A percentile compares a stretch with the other conserved stretches of the same genome.
Conservation (phyloP, 2,888 invertebrate species). For the Cephus pulcher region DNA sequence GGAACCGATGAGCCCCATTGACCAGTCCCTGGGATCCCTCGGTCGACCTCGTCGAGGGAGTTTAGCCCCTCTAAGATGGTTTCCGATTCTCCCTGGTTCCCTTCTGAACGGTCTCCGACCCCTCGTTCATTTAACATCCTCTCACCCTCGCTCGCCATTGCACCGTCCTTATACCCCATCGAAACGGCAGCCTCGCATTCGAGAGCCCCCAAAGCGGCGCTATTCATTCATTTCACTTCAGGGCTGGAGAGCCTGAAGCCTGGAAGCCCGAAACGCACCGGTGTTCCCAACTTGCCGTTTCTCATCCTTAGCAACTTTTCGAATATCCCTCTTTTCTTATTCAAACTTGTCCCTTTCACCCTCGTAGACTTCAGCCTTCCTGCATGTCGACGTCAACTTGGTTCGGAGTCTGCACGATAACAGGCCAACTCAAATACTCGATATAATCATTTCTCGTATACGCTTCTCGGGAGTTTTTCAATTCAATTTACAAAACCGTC, state of each 20-base stretch:
- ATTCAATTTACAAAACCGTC: background rate
- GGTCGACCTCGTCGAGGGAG: background rate
- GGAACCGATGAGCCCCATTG: conserved; percentile 28
- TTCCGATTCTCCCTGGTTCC: conserved; percentile 7
- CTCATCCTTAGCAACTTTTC: background rate
- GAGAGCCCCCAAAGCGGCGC: background rate
- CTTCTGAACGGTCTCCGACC: conserved; percentile 1
- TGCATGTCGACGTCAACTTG: background rate
- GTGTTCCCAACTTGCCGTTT: background rate
- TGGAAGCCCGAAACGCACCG: background rate
- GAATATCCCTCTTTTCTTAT: background rate
- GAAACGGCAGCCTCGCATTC: conserved; percentile 6
- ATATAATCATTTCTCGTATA: background rate
- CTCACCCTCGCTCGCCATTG: conserved; percentile 3
- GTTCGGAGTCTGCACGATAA: background rate
- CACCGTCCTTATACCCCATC: conserved; percentile 2
- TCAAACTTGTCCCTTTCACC: background rate
- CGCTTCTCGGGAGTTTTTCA: background rate
- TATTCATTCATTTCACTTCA: conserved; percentile 1
- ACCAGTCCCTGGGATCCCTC: conserved; percentile 22
- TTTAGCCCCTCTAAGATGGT: conserved; percentile 9
- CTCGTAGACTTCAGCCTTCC: background rate
- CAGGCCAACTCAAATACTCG: background rate
- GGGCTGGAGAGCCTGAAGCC: background rate
- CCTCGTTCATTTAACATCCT: conserved; percentile 10